phyloP scores from a whole-genome alignment of 2,797 vertebrate genomes.

The Pelochelys cantorii region DNA sequence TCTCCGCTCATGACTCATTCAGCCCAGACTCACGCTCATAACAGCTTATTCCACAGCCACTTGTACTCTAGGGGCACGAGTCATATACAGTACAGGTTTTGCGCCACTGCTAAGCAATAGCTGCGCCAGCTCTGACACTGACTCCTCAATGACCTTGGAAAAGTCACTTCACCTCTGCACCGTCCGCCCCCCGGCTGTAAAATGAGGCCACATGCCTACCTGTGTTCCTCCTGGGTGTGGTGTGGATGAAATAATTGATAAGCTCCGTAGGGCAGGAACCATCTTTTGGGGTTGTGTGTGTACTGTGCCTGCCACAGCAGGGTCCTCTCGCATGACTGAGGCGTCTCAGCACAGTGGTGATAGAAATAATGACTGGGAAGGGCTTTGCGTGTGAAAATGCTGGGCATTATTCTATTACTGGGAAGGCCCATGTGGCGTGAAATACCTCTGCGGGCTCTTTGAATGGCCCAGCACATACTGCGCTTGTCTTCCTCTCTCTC shows the following conservation, averaged over 20 bases:
- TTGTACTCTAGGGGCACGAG: not conserved
- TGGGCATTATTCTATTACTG: not conserved
- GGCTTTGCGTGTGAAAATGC: not conserved
- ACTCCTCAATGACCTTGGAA: not conserved
- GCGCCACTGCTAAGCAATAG: not conserved
- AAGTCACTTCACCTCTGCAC: accelerated
- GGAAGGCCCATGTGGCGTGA: not conserved
- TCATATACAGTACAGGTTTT: not conserved
- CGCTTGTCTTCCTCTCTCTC: not conserved
- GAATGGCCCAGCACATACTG: not conserved
- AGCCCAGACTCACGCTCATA: not conserved
- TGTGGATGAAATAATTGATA: not conserved
- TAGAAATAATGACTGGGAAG: not conserved
- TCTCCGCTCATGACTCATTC: not conserved
- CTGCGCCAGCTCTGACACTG: not conserved
- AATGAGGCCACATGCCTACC: not conserved
- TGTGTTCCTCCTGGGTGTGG: not conserved
- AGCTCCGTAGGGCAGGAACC: not conserved
- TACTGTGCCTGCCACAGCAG: not conserved
- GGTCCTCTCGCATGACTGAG: not conserved
- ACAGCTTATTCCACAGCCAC: not conserved
- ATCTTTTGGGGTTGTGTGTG: not conserved
- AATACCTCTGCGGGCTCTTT: not conserved
- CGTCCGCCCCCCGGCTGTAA: accelerated
- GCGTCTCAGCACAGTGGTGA: not conserved